Base-by-base conservation (phyloP, 2,888 invertebrate genomes). In the Scaptomyza cyrtandrae region DNA sequence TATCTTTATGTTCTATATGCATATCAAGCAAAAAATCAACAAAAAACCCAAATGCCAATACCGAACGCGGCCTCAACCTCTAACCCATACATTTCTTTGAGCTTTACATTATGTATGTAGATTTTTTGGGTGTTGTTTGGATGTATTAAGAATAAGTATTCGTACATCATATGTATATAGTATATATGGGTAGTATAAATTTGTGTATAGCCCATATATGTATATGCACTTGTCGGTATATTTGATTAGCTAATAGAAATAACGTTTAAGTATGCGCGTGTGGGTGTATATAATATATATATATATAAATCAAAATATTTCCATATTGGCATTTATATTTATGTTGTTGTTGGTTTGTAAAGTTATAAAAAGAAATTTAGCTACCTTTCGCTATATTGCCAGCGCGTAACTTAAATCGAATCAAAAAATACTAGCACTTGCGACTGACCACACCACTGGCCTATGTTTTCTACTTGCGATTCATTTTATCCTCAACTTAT, bases 321-420 rank as follows among this genome's bases (percentile, higher is more conserved):
- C 49, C 80, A 60, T 66, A 48, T 79, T 74, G 70, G 62, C 75
- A 64, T 65, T 66, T 61, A 45, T 61, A 46, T 19, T 13, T 33
- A 31, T 16, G 31, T 33, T 33, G 31, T 33, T 33, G 7, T 49
- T n/a, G n/a, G n/a, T 49, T 16, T 48, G 60, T 81, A 86, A 83
- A 86, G 66, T 82, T 59, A 78, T 82, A 82, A 70, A 88, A 89
- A 69, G 64, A 82, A 88, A 86, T 88, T 89, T 80, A 86, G 84
- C 86, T 88, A 79, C 68, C 61, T 64, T 65, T 16, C 56, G 61
- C 72, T 58, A 45, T 16, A 16, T 53, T 71, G 67, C 64, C 52
- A 60, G 46, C 44, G 52, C 65, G 85, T 78, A 89, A 82, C 68
- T 69, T 16, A 82, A 84, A 68, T 66, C 78, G 50, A 81, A 79